Evolutionary conservation across 2,797 vertebrate species (phyloP), one percentile per base, ranked within the genome.

Genomic region (Babyrousa celebensis): DNA sequence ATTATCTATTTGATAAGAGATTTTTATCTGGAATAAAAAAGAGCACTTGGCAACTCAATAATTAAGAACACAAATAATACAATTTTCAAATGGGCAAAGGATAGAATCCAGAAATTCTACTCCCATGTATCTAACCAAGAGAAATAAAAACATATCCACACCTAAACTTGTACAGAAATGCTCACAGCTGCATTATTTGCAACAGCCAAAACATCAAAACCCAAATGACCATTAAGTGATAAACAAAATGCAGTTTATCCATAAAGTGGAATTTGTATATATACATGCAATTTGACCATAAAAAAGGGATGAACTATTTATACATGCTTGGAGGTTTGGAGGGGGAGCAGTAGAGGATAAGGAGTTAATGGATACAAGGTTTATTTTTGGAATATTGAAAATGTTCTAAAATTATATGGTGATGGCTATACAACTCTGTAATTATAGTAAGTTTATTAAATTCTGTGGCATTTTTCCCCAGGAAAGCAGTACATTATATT

Each of bases 381-480:
- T 89, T 70, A 29, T 79, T 68, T 79, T 16, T 79, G n/a, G 32
- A 89, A 58, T 56, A 52, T 68, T 89, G 32, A 87, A 87, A 74
- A 79, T 68, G 25, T 80, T 90, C 75, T 70, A 48, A 80, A 80
- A 62, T 87, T 74, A 72, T 40, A 27, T 62, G 7, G 56, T 48
- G 21, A 74, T 48, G 70, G 17, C 23, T 87, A 58, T 4, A 36
- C 29, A 74, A 70, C 12, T 29, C 48, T 80, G 27, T 70, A 80
- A 43, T 60, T 80, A 90, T 12, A 80, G 18, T 60, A 80, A 70
- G 78, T 58, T 70, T 9, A 70, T 21, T 32, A 11, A 60, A 90
- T 60, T 79, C 27, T 43, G 14, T 67, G 52, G 23, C 36, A 12
- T 48, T 78, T 67, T 56, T 32, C n/a, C n/a, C 32, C 36, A 36